These are phyloP conservation scores for Xenentodon cancila DNA, from an alignment of 2,797 vertebrate species.

Conservation along the genomic window DNA sequence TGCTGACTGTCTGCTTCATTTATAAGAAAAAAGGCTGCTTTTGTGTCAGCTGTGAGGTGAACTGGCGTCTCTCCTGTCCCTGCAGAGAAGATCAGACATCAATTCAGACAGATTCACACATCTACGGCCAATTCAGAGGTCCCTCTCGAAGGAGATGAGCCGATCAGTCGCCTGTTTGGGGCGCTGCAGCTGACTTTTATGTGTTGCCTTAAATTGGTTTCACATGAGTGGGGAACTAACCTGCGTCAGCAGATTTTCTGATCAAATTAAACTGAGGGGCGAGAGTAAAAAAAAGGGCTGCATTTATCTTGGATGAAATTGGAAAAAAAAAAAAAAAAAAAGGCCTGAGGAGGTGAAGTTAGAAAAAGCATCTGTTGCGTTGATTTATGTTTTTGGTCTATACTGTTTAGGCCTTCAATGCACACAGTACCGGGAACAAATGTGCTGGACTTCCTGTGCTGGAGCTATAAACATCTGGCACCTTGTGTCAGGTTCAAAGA, in stretches of 20 bases:
- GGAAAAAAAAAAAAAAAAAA: too few species aligned
- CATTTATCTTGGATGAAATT: conserved; percentile 45
- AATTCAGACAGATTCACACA: conserved; percentile 9
- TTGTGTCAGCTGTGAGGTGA: not conserved
- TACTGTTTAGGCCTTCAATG: conserved; percentile 14
- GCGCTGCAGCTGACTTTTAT: conserved; percentile 42
- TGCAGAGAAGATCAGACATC: conserved; percentile 19
- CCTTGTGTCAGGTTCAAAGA: conserved; percentile 49
- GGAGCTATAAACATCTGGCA: conserved; percentile 65
- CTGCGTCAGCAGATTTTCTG: conserved; percentile 74
- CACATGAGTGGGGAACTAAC: conserved; percentile 77
- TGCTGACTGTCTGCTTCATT: too few species aligned
- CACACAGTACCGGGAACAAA: conserved; percentile 39
- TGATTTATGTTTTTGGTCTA: conserved; percentile 20
- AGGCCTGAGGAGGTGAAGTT: conserved; percentile 37
- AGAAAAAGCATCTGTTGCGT: conserved; percentile 48
- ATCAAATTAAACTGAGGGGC: conserved; percentile 76
- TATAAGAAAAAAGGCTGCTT: too few species aligned
- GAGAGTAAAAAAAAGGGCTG: conserved; percentile 20
- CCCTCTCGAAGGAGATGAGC: conserved; percentile 39
- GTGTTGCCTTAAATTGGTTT: conserved; percentile 79
- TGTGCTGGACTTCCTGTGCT: conserved; percentile 54
- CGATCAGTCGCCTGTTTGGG: conserved; percentile 46
- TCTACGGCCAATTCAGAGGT: not conserved
- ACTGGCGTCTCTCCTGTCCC: not conserved